Conservation (phyloP, 1,140 invertebrate species). For the Drosophila dunni region DNA sequence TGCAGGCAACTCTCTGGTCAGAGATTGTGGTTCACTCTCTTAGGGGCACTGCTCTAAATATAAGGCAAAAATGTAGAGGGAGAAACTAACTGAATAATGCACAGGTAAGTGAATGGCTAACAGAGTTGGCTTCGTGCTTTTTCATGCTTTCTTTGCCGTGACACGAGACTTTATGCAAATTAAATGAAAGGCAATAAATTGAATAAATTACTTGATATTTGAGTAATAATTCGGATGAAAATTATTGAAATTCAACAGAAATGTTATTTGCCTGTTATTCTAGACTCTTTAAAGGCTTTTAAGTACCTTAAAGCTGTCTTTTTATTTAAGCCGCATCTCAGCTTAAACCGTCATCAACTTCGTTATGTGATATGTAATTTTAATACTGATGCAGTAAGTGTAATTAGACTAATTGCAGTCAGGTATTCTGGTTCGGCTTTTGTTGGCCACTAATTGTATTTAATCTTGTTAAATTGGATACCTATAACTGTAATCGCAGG, state of each 20-base stretch:
- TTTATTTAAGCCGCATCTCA: neutral
- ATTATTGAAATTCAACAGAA: too few species aligned
- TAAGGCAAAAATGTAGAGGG: conserved; percentile 1
- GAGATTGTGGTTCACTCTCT: conserved; percentile 11
- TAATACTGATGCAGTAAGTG: conserved; percentile 15
- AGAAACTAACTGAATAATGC: conserved; percentile 22
- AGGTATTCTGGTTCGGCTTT: conserved; percentile 21
- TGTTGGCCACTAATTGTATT: conserved; percentile 42
- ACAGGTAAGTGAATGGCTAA: conserved; percentile 15
- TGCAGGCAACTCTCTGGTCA: conserved; percentile 9
- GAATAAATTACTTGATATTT: too few species aligned
- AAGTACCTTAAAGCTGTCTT: too few species aligned
- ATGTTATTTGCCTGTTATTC: neutral
- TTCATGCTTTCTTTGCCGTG: neutral
- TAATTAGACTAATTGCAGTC: conserved; percentile 47
- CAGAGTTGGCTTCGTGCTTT: neutral
- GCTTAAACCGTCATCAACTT: neutral
- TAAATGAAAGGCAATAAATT: neutral
- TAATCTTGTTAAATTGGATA: conserved; percentile 44
- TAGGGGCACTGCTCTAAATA: conserved; percentile 3
- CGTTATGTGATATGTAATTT: conserved; percentile 10
- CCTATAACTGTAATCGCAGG: conserved; percentile 32
- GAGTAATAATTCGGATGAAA: too few species aligned
- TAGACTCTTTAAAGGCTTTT: neutral
- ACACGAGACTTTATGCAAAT: neutral